Conservation (phyloP, 2,113 vertebrate genomes). For the Dicaeum eximium region DNA sequence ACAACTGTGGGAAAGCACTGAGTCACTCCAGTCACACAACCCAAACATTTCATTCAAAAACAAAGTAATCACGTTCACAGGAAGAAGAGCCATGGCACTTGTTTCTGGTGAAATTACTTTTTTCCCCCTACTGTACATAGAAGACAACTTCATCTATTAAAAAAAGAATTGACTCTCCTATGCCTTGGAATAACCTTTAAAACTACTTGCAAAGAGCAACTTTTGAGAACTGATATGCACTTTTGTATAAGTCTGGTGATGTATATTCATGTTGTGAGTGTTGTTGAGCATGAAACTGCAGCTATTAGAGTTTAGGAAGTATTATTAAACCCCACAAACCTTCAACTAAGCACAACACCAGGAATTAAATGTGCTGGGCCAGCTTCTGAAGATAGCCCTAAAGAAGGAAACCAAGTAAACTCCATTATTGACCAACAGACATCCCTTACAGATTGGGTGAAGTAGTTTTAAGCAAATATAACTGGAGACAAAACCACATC, state of each 20-base stretch:
- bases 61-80: background rate
- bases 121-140: background rate
- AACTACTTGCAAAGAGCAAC: background rate
- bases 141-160: background rate
- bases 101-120: background rate
- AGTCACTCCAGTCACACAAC: slow-evolving; percentile 62
- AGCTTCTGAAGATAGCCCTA: background rate
- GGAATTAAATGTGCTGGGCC: background rate
- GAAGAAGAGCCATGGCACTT: background rate
- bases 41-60: background rate
- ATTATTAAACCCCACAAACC: background rate
- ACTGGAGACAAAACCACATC: background rate
- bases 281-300: background rate
- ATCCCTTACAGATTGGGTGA: background rate
- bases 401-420: background rate
- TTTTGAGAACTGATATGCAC: background rate
- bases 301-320: background rate
- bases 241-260: background rate
- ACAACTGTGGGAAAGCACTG: background rate
- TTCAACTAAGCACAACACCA: background rate
- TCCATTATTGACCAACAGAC: background rate
- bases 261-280: background rate
- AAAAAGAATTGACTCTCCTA: background rate
- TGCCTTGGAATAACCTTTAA: background rate
- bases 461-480: background rate